phyloP scores from a whole-genome alignment of 1,140 invertebrate genomes.

The Leptinotarsa defecta region DNA sequence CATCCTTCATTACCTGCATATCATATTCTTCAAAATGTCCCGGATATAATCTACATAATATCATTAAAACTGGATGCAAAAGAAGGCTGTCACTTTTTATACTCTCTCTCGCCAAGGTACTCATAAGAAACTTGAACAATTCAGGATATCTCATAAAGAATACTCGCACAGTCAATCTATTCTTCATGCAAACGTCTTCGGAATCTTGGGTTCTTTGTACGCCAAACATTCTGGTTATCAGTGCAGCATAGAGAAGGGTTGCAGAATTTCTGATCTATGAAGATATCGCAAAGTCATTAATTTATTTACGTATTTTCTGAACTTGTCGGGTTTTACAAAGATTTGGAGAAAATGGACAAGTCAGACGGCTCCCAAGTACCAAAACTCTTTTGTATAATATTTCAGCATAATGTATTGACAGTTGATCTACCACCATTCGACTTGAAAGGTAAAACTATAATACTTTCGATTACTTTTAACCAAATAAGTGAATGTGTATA shows the following conservation, averaged over 20 bases:
- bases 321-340: no score
- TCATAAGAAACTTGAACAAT: constrained; percentile 77
- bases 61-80: constrained; percentile 78
- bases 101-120: constrained; percentile 64
- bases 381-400: not conserved
- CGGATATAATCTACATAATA: constrained; percentile 80
- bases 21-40: constrained; percentile 65
- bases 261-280: constrained; percentile 81
- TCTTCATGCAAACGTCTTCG: constrained; percentile 75
- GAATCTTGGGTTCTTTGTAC: constrained; percentile 76
- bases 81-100: constrained; percentile 53
- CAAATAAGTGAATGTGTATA: no score
- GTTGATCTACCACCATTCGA: not conserved
- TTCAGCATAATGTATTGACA: not conserved
- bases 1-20: constrained; percentile 61
- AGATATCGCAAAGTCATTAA: constrained; percentile 26
- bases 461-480: no score
- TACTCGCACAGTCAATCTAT: constrained; percentile 75
- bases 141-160: constrained; percentile 86
- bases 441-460: not conserved
- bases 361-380: no score
- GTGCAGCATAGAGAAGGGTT: constrained; percentile 80
- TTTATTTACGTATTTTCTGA: not conserved
- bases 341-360: no score
- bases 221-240: constrained; percentile 90